Percentiles rank a stretch among this genome's conserved stretches.
Evolutionary conservation across 1,140 invertebrate genomes (phyloP).

Genomic region (Lepidurus couesii): DNA sequence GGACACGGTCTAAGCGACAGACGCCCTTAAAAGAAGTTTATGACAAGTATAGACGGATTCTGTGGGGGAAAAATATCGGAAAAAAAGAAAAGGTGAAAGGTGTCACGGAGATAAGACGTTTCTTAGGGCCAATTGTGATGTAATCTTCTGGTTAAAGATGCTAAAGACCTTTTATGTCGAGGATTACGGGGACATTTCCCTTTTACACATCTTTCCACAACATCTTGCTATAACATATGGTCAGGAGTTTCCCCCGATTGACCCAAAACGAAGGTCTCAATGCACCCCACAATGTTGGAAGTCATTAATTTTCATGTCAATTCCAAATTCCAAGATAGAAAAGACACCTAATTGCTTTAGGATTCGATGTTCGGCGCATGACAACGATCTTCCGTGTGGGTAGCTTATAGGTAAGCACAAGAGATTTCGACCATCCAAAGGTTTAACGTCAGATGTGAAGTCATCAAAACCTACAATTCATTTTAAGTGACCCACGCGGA

Average conservation of each 20-base stretch:
- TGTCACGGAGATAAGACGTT: conserved; percentile 5
- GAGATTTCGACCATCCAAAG: no score
- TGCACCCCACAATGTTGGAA: neutral
- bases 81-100: neutral
- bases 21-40: neutral
- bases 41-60: neutral
- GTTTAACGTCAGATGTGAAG: no score
- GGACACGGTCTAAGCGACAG: neutral
- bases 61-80: neutral
- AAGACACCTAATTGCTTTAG: no score
- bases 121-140: neutral
- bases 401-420: no score
- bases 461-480: no score
- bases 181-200: neutral
- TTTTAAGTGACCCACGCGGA: no score
- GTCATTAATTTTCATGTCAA: neutral
- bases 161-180: neutral
- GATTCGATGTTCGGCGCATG: no score
- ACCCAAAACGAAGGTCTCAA: neutral
- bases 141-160: neutral
- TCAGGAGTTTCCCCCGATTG: neutral
- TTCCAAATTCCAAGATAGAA: no score
- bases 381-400: no score
- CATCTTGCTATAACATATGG: neutral
- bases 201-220: neutral